Base-by-base conservation (phyloP, 2,888 invertebrate genomes). In the Polydrusus tereticollis region DNA sequence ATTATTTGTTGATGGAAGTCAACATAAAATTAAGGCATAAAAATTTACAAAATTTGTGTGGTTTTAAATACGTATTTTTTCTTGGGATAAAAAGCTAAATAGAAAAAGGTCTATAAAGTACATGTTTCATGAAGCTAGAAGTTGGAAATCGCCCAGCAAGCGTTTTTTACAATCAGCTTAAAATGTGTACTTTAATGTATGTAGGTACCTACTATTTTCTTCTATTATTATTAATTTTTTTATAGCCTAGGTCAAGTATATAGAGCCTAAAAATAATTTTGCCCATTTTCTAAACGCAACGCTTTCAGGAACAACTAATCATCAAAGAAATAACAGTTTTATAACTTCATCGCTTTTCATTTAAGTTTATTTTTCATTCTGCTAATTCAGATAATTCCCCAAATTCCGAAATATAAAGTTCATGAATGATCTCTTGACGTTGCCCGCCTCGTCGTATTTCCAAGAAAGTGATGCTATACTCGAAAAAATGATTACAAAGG, bases 361-460 rank as follows among this genome's bases (percentile, higher is more conserved):
- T 29, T 8, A 29, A 55, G 52, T 55, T 55, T 55, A 55, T 55
- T 55, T 55, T 29, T 55, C 52, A 55, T 18, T 16, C 29, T 1
- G 29, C 1, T 55, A 29, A 55, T 29, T 29, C 14, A 55, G 18
- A 55, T 18, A 29, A 29, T 55, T 29, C 52, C 33, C 16, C 16
- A 55, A 55, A 55, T 29, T 18, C 16, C 18, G 16, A 52, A n/a
- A 29, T 33, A 29, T 55, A 29, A 55, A 29, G 29, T 55, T 55
- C 29, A 55, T 26, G 23, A 14, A 29, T 55, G 23, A 29, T 55
- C 18, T 14, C 29, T 55, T 55, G 29, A 55, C 52, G 52, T 16
- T 23, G 16, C n/a, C 29, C 52, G 52, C 21, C 29, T n/a, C 7
- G 8, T 33, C 26, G 29, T 2, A 2, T 55, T 55, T 55, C 52